Conservation (phyloP, 2,113 vertebrate species). For the Amphilophus citrinellus region DNA sequence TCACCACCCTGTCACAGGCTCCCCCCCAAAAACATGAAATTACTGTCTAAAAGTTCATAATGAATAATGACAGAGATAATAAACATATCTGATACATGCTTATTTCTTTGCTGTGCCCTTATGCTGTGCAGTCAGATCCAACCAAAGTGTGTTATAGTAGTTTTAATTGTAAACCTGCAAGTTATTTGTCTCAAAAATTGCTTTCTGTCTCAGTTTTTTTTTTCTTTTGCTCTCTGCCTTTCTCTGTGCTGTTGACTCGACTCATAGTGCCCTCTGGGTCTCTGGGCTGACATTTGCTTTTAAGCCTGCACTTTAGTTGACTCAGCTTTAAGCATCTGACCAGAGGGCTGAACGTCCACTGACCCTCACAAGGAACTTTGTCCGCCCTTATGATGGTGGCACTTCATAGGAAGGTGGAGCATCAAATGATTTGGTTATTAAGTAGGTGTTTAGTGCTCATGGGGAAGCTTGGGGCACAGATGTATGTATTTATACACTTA, state of each 20-base stretch:
- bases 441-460: neutral
- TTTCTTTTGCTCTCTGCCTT: neutral
- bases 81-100: neutral
- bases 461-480: neutral
- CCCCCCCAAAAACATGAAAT: neutral
- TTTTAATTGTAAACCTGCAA: neutral
- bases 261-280: neutral
- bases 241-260: neutral
- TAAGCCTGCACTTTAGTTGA: slow-evolving; percentile 30
- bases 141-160: neutral
- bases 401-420: neutral
- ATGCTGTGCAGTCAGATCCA: neutral
- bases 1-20: neutral
- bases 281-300: slow-evolving; percentile 32
- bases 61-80: neutral
- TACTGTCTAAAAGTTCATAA: neutral
- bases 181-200: neutral
- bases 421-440: neutral
- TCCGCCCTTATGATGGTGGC: neutral
- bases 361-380: neutral
- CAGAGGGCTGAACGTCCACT: neutral
- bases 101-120: neutral
- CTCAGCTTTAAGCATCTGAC: slow-evolving; percentile 24
- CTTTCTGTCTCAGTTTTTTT: neutral
- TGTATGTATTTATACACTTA: neutral